Percentiles rank a stretch among this genome's conserved stretches.
phyloP scores from a whole-genome alignment of 2,113 vertebrate species.

The Poecilia latipinna region DNA sequence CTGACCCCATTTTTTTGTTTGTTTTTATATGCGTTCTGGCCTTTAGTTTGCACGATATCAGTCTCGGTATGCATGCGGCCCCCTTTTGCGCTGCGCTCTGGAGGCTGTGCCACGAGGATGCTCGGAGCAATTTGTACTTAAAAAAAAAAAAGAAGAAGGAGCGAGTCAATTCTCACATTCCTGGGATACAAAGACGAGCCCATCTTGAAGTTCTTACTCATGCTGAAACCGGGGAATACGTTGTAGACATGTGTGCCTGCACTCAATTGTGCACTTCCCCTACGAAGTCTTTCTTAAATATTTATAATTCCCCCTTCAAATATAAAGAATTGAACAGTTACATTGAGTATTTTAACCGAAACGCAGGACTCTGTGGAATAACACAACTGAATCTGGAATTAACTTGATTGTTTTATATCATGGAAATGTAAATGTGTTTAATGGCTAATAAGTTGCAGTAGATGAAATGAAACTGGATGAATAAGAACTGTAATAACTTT shows the following conservation, averaged over 20 bases:
- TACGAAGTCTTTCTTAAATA: background rate
- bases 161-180: constrained; percentile 29
- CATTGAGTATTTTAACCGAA: background rate
- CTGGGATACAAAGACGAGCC: constrained; percentile 24
- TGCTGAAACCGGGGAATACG: background rate
- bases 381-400: background rate
- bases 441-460: too few relatives aligned
- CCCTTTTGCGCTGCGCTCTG: constrained; percentile 14
- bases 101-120: constrained; percentile 50
- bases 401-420: background rate
- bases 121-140: constrained; percentile 62
- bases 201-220: constrained; percentile 31
- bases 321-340: background rate
- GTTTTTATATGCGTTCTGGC: constrained; percentile 5
- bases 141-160: constrained; percentile 34
- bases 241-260: constrained; percentile 6
- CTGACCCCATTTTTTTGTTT: too few relatives aligned
- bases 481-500: too few relatives aligned
- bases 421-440: too few relatives aligned
- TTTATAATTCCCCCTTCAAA: background rate
- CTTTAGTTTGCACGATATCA: background rate
- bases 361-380: background rate
- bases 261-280: constrained; percentile 1
- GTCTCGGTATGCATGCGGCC: background rate
- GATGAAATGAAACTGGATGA: too few relatives aligned